A percentile compares a stretch with the other conserved stretches of the same genome.
Evolutionary conservation across 2,797 vertebrate species (phyloP).

Genomic region (Acomys russatus): DNA sequence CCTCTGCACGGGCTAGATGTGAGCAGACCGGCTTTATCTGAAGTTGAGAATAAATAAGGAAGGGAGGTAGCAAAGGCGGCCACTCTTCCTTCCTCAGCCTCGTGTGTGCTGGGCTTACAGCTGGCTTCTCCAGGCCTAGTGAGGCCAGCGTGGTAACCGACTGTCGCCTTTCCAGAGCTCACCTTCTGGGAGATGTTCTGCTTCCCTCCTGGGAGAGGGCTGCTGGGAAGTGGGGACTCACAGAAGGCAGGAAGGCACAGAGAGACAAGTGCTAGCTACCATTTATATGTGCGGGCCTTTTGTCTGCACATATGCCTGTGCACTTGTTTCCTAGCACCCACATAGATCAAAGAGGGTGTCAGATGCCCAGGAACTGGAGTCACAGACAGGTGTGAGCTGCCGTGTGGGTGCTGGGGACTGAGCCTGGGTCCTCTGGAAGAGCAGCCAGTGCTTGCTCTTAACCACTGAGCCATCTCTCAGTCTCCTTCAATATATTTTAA

Average conservation of each 20-base stretch:
- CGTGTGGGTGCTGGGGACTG: not conserved
- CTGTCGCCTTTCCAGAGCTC: constrained; percentile 45
- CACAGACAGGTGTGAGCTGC: not conserved
- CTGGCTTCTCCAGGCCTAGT: too few species aligned
- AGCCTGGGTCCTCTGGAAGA: not conserved
- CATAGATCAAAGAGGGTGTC: not conserved
- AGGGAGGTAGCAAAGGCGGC: not conserved
- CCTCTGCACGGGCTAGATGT: not conserved
- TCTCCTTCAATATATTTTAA: constrained; percentile 2
- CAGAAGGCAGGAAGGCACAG: constrained; percentile 9
- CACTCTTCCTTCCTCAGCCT: not conserved
- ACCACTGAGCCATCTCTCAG: not conserved
- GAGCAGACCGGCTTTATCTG: constrained; percentile 45
- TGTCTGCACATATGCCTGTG: not conserved
- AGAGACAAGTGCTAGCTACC: not conserved
- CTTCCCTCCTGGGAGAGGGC: not conserved
- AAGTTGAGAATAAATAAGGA: constrained; percentile 36
- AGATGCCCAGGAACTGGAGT: not conserved
- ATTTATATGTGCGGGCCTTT: not conserved
- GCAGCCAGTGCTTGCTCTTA: not conserved
- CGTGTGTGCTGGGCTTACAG: not conserved
- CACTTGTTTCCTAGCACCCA: not conserved
- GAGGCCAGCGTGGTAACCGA: not conserved
- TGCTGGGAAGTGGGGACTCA: not conserved
- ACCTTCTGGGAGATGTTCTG: constrained; percentile 3